These are phyloP conservation scores for Umimayanthus kanabou DNA, from an alignment of 92 coral and sea anemone genomes.

Conservation along the genomic window DNA sequence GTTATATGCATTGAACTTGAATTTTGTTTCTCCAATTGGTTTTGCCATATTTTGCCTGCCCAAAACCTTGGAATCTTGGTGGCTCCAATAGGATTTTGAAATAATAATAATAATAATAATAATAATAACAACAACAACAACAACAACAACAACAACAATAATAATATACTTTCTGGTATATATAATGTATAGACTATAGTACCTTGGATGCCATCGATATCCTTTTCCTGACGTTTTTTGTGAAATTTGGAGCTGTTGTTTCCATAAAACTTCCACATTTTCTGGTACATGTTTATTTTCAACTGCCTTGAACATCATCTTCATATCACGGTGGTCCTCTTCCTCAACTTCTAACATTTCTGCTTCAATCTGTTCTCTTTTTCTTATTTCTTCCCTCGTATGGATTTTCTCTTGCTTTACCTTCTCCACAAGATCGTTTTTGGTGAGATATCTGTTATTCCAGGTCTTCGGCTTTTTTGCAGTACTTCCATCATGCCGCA, in stretches of 20 bases:
- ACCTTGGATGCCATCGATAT: constrained; percentile 7
- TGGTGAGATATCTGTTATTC: background rate
- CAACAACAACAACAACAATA: background rate
- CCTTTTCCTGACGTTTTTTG: background rate
- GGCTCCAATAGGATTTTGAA: background rate
- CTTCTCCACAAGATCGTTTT: background rate
- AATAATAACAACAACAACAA: no score
- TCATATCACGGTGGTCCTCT: background rate
- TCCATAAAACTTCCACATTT: background rate
- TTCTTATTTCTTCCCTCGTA: background rate
- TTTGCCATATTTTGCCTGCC: background rate
- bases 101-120: background rate
- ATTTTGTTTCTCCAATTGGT: background rate
- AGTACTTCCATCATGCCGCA: background rate
- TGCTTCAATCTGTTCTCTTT: background rate
- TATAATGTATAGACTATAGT: no score
- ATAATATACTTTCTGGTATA: background rate
- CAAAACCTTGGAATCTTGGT: background rate
- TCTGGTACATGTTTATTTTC: background rate
- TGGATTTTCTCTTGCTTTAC: background rate
- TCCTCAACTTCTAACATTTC: constrained; percentile 1
- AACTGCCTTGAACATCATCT: background rate
- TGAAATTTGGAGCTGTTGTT: background rate
- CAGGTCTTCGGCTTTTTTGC: background rate
- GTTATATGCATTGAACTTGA: background rate